A percentile compares a stretch with the other conserved stretches of the same genome.
Evolutionary conservation across 35 echinoderm and acorn worm genomes (phyloP).

Genomic region (Ophioderma brevispina): DNA sequence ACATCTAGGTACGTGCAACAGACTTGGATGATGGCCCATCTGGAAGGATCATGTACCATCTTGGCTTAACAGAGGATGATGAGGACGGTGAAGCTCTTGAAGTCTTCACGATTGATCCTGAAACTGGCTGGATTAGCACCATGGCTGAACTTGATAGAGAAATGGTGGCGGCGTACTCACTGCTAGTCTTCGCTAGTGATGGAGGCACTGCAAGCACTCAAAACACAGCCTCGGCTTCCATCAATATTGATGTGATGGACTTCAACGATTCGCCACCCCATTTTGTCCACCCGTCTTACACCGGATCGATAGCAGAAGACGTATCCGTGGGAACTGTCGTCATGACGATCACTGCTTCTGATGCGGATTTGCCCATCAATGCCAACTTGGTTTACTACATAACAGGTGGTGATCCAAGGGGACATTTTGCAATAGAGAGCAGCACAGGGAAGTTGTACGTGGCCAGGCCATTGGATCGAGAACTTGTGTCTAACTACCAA

Average conservation of each 20-base stretch:
- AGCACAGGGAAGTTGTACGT: conserved; percentile 70
- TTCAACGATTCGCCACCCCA: conserved; percentile 89
- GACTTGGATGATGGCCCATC: conserved; percentile 64
- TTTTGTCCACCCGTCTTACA: conserved; percentile 48
- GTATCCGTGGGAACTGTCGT: conserved; percentile 47
- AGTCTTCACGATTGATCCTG: conserved; percentile 66
- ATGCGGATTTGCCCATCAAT: conserved; percentile 77
- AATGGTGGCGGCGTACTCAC: conserved; percentile 52
- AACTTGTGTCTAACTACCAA: conserved; percentile 46
- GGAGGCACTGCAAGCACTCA: conserved; percentile 15
- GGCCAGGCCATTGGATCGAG: conserved; percentile 63
- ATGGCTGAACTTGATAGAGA: conserved; percentile 72
- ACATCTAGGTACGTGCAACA: conserved; percentile 44
- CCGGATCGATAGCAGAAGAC: conserved; percentile 56
- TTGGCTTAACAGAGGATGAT: conserved; percentile 40
- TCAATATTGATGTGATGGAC: conserved; percentile 77
- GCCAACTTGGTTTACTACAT: conserved; percentile 79
- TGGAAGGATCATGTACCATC: conserved; percentile 66
- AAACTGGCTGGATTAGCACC: conserved; percentile 66
- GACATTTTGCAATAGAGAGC: conserved; percentile 79
- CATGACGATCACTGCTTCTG: conserved; percentile 49
- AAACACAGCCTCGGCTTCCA: conserved; percentile 42
- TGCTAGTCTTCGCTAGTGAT: conserved; percentile 65
- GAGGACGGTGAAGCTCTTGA: conserved; percentile 49
- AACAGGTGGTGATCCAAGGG: conserved; percentile 66